These are phyloP conservation scores for Semaprochilodus insignis DNA, from an alignment of 2,797 vertebrate genomes.

Conservation along the genomic window DNA sequence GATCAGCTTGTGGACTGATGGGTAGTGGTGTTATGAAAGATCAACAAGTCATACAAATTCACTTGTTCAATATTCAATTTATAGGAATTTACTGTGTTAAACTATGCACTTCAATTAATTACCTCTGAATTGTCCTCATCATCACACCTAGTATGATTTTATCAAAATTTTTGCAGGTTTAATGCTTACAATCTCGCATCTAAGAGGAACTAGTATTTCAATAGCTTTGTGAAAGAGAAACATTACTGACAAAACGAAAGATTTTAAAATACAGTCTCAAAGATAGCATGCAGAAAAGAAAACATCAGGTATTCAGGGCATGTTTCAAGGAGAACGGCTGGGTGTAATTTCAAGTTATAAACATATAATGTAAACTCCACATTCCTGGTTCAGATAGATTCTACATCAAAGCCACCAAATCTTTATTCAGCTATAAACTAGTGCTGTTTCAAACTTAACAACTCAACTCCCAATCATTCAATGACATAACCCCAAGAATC, in stretches of 20 bases:
- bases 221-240: not conserved
- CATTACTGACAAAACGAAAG: not conserved
- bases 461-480: not conserved
- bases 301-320: not conserved
- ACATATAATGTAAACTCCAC: too few relatives aligned
- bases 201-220: not conserved
- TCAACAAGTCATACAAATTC: conserved; percentile 19
- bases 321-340: not conserved
- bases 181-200: not conserved
- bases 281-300: not conserved
- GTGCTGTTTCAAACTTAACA: not conserved
- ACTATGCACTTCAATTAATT: not conserved
- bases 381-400: not conserved
- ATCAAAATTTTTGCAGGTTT: not conserved
- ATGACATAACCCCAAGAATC: conserved; percentile 6
- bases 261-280: not conserved
- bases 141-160: not conserved
- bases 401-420: not conserved
- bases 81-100: not conserved
- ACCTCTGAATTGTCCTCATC: not conserved
- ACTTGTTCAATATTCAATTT: not conserved
- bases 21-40: conserved; percentile 9
- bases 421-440: not conserved
- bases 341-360: too few relatives aligned
- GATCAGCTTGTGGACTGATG: not conserved